Conservation (phyloP, 2,888 invertebrate species). For the Nomada lathburiana region DNA sequence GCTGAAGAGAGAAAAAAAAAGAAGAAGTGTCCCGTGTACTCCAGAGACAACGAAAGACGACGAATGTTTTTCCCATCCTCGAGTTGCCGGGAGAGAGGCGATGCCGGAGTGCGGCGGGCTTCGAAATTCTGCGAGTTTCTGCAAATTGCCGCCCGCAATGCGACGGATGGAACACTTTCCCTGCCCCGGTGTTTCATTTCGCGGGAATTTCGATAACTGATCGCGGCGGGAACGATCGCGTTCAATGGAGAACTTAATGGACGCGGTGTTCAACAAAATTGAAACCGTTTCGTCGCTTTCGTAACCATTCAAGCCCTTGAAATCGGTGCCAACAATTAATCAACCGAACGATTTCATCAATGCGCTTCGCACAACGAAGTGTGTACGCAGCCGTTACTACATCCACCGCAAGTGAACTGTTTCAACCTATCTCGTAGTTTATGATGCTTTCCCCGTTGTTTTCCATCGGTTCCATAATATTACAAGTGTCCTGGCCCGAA, state of each 20-base stretch:
- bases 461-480: not conserved
- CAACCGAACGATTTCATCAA: too few species aligned
- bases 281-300: constrained; percentile 12
- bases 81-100: constrained; percentile 16
- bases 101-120: constrained; percentile 1
- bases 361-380: too few species aligned
- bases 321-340: not conserved
- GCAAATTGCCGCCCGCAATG: constrained; percentile 47
- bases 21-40: constrained; percentile 26
- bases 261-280: not conserved
- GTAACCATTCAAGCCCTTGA: not conserved
- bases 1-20: not conserved
- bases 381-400: too few species aligned
- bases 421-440: not conserved
- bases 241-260: constrained; percentile 22
- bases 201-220: constrained; percentile 44
- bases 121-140: constrained; percentile 56
- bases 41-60: constrained; percentile 33
- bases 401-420: not conserved
- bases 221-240: constrained; percentile 12
- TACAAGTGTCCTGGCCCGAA: constrained; percentile 15
- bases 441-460: not conserved
- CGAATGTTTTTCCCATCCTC: constrained; percentile 43
- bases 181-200: not conserved
- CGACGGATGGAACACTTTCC: constrained; percentile 32